Percentiles rank a stretch among this genome's conserved stretches.
These are phyloP conservation scores for Eriocheir sinensis DNA, from an alignment of 1,140 invertebrate genomes.

Conservation along the genomic window DNA sequence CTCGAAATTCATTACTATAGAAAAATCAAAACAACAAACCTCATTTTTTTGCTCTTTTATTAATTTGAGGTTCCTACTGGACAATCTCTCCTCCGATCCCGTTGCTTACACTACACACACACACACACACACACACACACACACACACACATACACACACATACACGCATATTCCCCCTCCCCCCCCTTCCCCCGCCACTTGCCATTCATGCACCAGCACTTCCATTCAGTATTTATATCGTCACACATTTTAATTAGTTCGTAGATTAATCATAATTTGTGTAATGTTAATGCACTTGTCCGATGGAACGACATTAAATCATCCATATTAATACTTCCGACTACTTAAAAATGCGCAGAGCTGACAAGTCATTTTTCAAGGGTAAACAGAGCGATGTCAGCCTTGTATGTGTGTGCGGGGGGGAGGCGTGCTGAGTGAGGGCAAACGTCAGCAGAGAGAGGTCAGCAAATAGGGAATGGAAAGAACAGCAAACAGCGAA, in stretches of 20 bases:
- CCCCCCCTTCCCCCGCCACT: neutral
- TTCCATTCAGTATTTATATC: neutral
- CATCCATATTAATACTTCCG: neutral
- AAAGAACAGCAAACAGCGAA: no score
- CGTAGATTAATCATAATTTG: neutral
- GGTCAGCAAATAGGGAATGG: no score
- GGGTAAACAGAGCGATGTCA: neutral
- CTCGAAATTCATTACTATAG: no score
- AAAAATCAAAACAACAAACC: no score
- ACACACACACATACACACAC: neutral
- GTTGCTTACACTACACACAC: no score
- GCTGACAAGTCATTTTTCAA: neutral
- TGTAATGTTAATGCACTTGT: conserved; percentile 5
- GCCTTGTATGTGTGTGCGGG: neutral
- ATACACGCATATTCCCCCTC: neutral
- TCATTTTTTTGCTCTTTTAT: no score
- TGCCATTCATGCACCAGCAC: neutral
- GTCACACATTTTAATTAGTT: neutral
- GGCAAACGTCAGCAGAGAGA: no score
- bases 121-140: no score
- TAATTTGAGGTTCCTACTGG: no score
- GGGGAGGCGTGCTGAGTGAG: neutral
- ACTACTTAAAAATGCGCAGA: neutral
- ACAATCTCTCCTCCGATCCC: no score
- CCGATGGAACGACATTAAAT: neutral